These are phyloP conservation scores for Coelopa pilipes DNA, from an alignment of 2,888 invertebrate species.

Conservation along the genomic window DNA sequence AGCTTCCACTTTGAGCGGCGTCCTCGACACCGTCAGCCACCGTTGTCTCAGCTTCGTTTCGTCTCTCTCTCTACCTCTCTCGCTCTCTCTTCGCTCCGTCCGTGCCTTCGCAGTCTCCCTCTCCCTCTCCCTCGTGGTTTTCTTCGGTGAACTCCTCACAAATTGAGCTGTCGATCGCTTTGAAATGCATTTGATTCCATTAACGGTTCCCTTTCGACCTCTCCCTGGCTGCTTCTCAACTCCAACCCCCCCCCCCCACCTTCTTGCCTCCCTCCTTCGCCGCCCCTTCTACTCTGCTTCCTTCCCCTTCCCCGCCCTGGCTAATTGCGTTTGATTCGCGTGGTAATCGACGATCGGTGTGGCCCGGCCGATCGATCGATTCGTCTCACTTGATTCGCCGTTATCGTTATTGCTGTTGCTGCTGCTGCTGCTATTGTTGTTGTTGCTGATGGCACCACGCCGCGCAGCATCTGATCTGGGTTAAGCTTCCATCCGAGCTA, in stretches of 20 bases:
- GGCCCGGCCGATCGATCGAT: background rate
- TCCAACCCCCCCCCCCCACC: too few relatives aligned
- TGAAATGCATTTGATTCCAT: conserved; percentile 1
- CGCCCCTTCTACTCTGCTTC: too few relatives aligned
- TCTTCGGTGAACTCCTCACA: too few relatives aligned
- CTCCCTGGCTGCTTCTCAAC: too few relatives aligned
- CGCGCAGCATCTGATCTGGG: conserved; percentile 25
- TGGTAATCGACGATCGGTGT: too few relatives aligned
- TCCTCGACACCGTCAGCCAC: background rate
- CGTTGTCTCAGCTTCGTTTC: background rate
- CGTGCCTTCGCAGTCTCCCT: background rate
- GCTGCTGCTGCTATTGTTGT: too few relatives aligned
- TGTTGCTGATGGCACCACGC: too few relatives aligned
- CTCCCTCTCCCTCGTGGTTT: background rate
- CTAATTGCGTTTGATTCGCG: too few relatives aligned
- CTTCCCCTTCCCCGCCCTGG: too few relatives aligned
- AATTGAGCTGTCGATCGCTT: conserved; percentile 35
- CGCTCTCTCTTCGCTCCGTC: too few relatives aligned
- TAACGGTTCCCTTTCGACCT: conserved; percentile 17
- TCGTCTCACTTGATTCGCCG: conserved; percentile 40
- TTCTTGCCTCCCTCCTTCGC: too few relatives aligned
- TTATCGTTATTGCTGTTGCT: conserved; percentile 34
- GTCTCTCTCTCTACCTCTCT: background rate
- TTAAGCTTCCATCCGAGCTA: conserved; percentile 49
- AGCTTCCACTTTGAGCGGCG: too few relatives aligned